Conservation (phyloP, 2,113 vertebrate species). For the Forbesichthys agassizii region DNA sequence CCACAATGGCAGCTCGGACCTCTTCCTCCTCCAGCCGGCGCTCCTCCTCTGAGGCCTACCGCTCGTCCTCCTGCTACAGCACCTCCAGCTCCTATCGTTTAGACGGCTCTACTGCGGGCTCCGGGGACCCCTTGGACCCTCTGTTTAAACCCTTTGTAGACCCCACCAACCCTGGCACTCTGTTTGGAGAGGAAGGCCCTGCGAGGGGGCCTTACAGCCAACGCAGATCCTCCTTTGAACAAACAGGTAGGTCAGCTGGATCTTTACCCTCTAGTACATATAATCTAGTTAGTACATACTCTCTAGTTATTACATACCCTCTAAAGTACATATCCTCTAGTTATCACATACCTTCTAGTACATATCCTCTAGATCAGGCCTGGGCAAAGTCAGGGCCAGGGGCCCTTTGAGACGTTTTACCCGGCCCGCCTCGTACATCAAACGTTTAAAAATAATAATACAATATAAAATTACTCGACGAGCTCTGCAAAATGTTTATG, state of each 20-base stretch:
- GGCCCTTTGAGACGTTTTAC: too few species aligned
- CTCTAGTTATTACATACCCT: too few species aligned
- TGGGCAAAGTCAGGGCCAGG: too few species aligned
- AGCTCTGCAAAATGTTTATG: too few species aligned
- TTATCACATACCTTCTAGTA: too few species aligned
- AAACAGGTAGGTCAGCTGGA: conserved; percentile 52
- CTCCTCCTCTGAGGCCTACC: conserved; percentile 67
- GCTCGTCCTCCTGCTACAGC: conserved; percentile 66
- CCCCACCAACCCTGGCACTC: conserved; percentile 32
- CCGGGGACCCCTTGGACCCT: conserved; percentile 51
- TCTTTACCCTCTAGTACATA: too few species aligned
- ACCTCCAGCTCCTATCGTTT: conserved; percentile 64
- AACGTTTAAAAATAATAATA: too few species aligned
- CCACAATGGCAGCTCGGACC: conserved; percentile 66
- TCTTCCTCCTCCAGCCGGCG: conserved; percentile 62
- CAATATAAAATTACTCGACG: too few species aligned
- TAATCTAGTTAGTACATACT: too few species aligned
- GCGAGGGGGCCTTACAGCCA: conserved; percentile 35
- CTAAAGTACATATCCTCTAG: too few species aligned
- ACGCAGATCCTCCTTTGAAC: conserved; percentile 65
- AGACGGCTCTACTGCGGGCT: conserved; percentile 46
- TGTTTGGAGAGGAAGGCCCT: conserved; percentile 62
- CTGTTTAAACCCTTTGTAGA: conserved; percentile 69
- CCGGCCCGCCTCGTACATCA: too few species aligned
- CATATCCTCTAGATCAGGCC: too few species aligned